Base-by-base conservation (phyloP, 2,113 vertebrate species). In the Mionectes macconnelli region DNA sequence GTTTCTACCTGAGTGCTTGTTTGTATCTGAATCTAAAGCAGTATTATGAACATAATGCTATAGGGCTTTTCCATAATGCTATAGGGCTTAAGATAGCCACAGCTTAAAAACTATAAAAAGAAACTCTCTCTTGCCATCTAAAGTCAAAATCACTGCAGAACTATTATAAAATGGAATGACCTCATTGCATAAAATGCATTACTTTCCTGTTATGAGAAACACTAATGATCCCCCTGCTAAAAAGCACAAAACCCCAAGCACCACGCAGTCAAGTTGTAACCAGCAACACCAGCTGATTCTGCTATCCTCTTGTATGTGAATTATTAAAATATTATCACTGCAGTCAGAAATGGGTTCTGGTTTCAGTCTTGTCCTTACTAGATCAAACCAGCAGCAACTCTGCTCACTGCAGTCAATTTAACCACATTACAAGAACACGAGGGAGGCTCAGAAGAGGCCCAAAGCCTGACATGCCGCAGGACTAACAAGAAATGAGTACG, bases 21-120 rank as follows among this genome's bases (percentile, higher is more conserved):
- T 89, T 75, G 30, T 56, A 56, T 87, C 64, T 35, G 39, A 69
- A 79, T 93, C 70, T 79, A 90, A 87, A 84, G 72, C 57, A 80
- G 53, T 12, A 63, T 62, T 66, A 77, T 11, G 39, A 86, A 88
- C 39, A 66, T 49, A 86, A 76, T 76, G 62, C 27, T 87, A 75
- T 14, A 49, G 30, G 59, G 70, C 78, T 96, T 95, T 93, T 92
- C 59, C 55, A 66, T 49, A 86, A 76, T 76, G 62, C 27, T 87
- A 75, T 14, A 49, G 30, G 59, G 70, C 78, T 96, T 95, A 94
- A 94, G 91, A 95, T 24, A 93, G 67, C 21, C 75, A 74, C 42
- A 67, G 84, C 62, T 94, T 77, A 79, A 93, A 94, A 91, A 27
- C 80, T 91, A 93, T 91, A 89, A 96, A 93, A 95, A 90, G 79